These are phyloP conservation scores for Hirundo rustica DNA, from an alignment of 2,797 vertebrate genomes.

Conservation along the genomic window DNA sequence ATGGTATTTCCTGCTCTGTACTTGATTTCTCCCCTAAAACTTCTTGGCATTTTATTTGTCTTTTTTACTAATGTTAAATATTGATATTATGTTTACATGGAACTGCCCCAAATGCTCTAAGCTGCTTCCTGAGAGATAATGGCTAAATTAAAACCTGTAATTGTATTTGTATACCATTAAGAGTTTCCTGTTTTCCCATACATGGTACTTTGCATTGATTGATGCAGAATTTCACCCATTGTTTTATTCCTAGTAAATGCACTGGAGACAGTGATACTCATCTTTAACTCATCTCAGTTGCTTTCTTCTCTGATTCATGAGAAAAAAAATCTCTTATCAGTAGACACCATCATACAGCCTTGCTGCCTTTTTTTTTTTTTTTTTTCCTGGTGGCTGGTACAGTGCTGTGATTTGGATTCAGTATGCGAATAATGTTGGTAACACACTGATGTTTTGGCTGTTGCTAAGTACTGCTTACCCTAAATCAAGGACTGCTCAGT, in stretches of 20 bases:
- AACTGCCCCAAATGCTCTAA: neutral
- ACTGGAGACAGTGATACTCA: neutral
- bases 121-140: neutral
- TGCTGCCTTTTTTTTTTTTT: neutral
- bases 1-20: neutral
- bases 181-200: neutral
- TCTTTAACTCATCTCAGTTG: neutral
- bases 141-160: neutral
- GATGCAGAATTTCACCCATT: neutral
- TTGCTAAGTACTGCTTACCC: neutral
- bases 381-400: neutral
- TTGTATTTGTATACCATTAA: neutral
- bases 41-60: neutral
- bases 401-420: neutral
- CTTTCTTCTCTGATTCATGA: neutral
- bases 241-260: neutral
- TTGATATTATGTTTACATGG: neutral
- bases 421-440: neutral
- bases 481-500: neutral
- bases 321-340: neutral
- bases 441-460: neutral
- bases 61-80: neutral
- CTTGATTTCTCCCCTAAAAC: neutral
- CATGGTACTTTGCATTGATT: neutral
- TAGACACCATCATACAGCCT: rapidly evolving